A percentile compares a stretch with the other conserved stretches of the same genome.
Conservation (phyloP, 2,113 vertebrate species). For the Rhinoderma darwinii region DNA sequence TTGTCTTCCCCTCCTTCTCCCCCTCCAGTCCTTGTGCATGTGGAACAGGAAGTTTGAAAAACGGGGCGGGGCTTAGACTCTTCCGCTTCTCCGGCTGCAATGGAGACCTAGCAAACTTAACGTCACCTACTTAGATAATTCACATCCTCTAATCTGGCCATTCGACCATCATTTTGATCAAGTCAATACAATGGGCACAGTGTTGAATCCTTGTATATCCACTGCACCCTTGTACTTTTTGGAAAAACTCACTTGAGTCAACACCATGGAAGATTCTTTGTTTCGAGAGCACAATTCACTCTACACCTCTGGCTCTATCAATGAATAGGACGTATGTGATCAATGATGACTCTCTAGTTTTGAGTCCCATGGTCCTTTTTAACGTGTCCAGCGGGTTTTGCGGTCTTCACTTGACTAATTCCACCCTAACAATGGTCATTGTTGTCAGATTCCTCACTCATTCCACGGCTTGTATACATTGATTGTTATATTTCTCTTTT, state of each 20-base stretch:
- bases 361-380: not conserved
- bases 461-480: not conserved
- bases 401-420: slow-evolving; percentile 15
- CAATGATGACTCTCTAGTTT: not conserved
- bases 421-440: not conserved
- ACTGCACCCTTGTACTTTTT: not conserved
- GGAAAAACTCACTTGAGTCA: not conserved
- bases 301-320: not conserved
- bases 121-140: too few relatives aligned
- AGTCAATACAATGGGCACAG: not conserved
- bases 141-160: too few relatives aligned
- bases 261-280: not conserved
- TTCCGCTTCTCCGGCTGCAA: too few relatives aligned
- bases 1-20: not conserved
- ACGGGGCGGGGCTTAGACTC: too few relatives aligned
- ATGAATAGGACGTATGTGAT: not conserved
- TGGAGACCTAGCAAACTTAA: too few relatives aligned
- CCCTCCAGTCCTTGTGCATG: too few relatives aligned
- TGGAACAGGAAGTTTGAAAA: too few relatives aligned
- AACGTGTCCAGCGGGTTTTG: not conserved
- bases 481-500: not conserved
- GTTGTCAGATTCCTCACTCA: not conserved
- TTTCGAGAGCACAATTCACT: not conserved
- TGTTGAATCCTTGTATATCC: not conserved
- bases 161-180: not conserved